phyloP scores from a whole-genome alignment of 2,113 vertebrate genomes.

The Butorides virescens region DNA sequence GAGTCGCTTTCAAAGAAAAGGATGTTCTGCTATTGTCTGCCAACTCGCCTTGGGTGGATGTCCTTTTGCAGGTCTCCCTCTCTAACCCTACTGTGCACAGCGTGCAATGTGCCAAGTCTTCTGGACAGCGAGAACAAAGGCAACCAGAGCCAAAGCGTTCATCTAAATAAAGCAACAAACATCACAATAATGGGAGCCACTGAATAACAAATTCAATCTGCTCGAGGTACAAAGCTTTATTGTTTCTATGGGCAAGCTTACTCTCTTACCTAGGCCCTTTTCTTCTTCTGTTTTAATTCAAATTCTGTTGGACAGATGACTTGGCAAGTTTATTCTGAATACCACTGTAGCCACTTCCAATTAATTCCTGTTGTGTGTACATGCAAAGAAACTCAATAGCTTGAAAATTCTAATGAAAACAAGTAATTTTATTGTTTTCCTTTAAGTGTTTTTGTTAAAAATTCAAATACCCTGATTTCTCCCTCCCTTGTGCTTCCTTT shows the following conservation, averaged over 20 bases:
- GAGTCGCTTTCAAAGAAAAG: slow-evolving; percentile 39
- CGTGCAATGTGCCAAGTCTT: not conserved
- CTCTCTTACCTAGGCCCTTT: not conserved
- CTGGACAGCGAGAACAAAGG: not conserved
- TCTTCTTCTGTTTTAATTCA: not conserved
- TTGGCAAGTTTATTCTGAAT: not conserved
- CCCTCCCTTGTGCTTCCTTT: not conserved
- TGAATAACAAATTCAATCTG: not conserved
- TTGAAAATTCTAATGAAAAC: not conserved
- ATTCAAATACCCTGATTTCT: not conserved
- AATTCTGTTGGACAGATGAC: not conserved
- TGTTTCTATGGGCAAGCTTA: not conserved
- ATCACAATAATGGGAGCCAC: not conserved
- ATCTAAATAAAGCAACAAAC: slow-evolving; percentile 47
- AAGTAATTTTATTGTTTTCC: not conserved
- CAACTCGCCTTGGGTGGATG: slow-evolving; percentile 13
- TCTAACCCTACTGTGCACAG: not conserved
- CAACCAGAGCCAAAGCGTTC: not conserved
- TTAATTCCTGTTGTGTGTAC: not conserved
- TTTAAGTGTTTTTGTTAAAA: not conserved
- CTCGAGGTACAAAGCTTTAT: not conserved
- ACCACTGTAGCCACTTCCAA: not conserved
- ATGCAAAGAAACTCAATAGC: not conserved
- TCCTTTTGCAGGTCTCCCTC: not conserved
- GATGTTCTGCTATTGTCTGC: slow-evolving; percentile 62